Percentiles rank a stretch among this genome's conserved stretches.
These are phyloP conservation scores for Geotrypetes seraphini DNA, from an alignment of 2,797 vertebrate genomes.

Conservation along the genomic window DNA sequence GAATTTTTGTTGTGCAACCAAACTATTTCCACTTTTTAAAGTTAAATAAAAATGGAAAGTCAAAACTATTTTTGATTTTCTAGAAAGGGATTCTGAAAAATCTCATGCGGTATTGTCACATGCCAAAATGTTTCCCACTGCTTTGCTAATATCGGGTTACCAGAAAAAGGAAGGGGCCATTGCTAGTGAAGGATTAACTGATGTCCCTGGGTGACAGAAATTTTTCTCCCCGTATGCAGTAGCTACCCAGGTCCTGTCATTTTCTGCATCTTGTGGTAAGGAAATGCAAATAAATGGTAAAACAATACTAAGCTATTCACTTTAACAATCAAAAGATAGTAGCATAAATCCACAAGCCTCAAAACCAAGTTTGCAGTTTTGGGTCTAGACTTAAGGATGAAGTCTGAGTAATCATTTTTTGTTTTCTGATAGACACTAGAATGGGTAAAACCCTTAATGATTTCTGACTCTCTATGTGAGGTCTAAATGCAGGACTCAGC, in stretches of 20 bases:
- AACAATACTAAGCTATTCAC: slow-evolving; percentile 37
- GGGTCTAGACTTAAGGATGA: too few relatives aligned
- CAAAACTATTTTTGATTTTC: slow-evolving; percentile 70
- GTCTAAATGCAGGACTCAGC: too few relatives aligned
- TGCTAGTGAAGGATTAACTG: slow-evolving; percentile 96
- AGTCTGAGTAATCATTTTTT: too few relatives aligned
- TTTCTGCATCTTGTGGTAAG: slow-evolving; percentile 94
- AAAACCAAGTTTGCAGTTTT: too few relatives aligned
- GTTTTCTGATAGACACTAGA: too few relatives aligned
- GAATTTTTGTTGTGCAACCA: slow-evolving; percentile 54
- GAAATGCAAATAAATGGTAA: slow-evolving; percentile 83
- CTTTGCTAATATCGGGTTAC: slow-evolving; percentile 97
- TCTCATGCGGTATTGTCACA: slow-evolving; percentile 57
- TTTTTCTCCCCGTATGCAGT: slow-evolving; percentile 92
- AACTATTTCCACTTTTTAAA: slow-evolving; percentile 70
- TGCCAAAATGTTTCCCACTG: slow-evolving; percentile 56
- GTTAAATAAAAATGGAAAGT: slow-evolving; percentile 81
- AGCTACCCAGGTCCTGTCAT: slow-evolving; percentile 96
- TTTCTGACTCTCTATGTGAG: too few relatives aligned
- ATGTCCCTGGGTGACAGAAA: slow-evolving; percentile 82
- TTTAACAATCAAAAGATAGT: slow-evolving; percentile 18
- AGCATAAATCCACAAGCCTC: too few relatives aligned
- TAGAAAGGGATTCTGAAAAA: slow-evolving; percentile 78
- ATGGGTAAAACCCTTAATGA: too few relatives aligned
- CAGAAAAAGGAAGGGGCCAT: slow-evolving; percentile 81